Evolutionary conservation across 2,888 invertebrate genomes (phyloP).

Genomic region (Pardosa pseudoannulata): DNA sequence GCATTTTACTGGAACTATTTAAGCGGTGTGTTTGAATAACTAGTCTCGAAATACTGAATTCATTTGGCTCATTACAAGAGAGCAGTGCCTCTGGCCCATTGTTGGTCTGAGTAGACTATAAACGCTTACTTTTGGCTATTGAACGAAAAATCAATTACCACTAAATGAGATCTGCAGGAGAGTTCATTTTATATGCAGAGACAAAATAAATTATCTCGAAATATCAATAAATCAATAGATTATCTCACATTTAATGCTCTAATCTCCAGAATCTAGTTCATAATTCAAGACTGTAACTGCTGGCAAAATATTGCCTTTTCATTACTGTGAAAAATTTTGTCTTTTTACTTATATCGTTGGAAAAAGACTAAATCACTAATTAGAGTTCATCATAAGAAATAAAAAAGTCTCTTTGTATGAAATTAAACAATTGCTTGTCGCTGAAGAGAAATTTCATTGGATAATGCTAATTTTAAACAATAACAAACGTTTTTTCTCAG

Average conservation of each 20-base stretch:
- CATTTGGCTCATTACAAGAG: slow-evolving; percentile 34
- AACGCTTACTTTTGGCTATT: slow-evolving; percentile 44
- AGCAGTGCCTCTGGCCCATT: slow-evolving; percentile 27
- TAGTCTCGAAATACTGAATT: not conserved
- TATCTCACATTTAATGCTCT: slow-evolving; percentile 52
- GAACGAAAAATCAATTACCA: slow-evolving; percentile 67
- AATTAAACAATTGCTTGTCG: no score
- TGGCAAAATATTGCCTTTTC: not conserved
- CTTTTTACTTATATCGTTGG: not conserved
- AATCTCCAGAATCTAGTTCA: slow-evolving; percentile 36
- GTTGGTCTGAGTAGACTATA: slow-evolving; percentile 22
- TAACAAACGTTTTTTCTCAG: no score
- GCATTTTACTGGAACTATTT: no score
- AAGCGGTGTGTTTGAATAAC: no score
- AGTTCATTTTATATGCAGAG: slow-evolving; percentile 65
- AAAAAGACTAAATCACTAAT: not conserved
- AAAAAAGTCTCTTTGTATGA: no score
- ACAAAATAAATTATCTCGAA: slow-evolving; percentile 70
- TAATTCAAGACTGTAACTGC: slow-evolving; percentile 8
- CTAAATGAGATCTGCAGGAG: slow-evolving; percentile 54
- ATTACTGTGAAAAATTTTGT: not conserved
- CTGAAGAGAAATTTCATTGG: no score
- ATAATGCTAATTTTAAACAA: no score
- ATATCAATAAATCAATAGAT: slow-evolving; percentile 69
- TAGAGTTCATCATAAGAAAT: no score